Conservation (phyloP, 2,797 vertebrate species). For the Falco berigora region DNA sequence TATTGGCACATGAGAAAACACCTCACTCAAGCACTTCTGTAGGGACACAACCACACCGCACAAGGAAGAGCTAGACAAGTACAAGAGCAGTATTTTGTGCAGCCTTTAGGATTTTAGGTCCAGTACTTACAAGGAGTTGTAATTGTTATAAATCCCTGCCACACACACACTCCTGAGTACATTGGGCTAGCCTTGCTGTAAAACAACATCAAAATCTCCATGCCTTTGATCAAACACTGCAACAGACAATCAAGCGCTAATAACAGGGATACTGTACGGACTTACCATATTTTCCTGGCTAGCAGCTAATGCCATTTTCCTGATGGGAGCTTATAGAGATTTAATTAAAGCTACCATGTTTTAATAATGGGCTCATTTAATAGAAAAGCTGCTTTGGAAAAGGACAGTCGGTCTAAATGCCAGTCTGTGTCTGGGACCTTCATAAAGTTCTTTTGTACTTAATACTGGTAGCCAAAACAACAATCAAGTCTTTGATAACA, state of each 20-base stretch:
- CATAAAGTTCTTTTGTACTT: conserved; percentile 54
- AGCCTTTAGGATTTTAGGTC: not conserved
- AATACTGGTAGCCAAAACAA: conserved; percentile 36
- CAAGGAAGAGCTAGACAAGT: not conserved
- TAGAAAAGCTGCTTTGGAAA: conserved; percentile 58
- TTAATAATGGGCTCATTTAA: conserved; percentile 63
- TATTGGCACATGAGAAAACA: too few relatives aligned
- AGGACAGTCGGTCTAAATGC: conserved; percentile 49
- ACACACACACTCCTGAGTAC: not conserved
- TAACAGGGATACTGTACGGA: not conserved
- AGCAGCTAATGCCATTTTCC: conserved; percentile 12
- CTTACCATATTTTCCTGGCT: conserved; percentile 9
- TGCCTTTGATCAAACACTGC: conserved; percentile 16
- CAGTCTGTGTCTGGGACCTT: conserved; percentile 29
- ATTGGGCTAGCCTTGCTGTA: not conserved
- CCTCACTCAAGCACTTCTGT: not conserved
- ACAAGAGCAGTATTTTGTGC: not conserved
- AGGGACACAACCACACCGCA: fast-evolving
- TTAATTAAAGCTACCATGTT: conserved; percentile 66
- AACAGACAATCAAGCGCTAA: not conserved
- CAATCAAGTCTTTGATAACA: conserved; percentile 47
- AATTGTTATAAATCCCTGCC: not conserved
- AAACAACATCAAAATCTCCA: not conserved
- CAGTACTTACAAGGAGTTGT: not conserved
- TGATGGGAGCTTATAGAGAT: conserved; percentile 58